phyloP scores from a whole-genome alignment of 2,113 vertebrate genomes.

The Perca schrenkii region DNA sequence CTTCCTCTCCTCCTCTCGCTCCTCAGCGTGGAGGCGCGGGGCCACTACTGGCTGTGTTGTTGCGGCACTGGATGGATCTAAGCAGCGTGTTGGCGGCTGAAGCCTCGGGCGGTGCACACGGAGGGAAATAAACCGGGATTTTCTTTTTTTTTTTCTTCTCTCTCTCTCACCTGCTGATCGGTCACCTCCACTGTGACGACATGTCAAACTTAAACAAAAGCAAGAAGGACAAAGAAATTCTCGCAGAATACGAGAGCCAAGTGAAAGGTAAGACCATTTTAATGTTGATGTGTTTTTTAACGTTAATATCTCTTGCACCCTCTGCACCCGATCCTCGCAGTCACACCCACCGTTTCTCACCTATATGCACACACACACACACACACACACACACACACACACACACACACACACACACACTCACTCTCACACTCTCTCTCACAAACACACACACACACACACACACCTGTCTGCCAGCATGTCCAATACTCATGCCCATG shows the following conservation, averaged over 20 bases:
- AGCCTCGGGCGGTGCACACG: constrained; percentile 62
- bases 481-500: constrained; percentile 23
- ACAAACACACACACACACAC: constrained; percentile 8
- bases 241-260: constrained; percentile 95
- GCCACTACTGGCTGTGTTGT: constrained; percentile 65
- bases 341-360: constrained; percentile 51
- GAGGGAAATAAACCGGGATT: constrained; percentile 47
- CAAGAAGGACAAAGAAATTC: constrained; percentile 98
- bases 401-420: constrained; percentile 24
- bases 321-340: neutral
- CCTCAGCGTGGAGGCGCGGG: constrained; percentile 72
- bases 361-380: constrained; percentile 14
- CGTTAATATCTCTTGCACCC: neutral
- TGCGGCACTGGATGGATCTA: constrained; percentile 77
- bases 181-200: constrained; percentile 62
- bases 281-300: neutral
- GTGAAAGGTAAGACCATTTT: constrained; percentile 89
- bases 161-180: constrained; percentile 27
- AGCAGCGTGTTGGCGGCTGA: constrained; percentile 64
- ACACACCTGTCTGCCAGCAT: constrained; percentile 50
- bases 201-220: constrained; percentile 92
- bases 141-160: neutral
- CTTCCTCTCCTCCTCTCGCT: constrained; percentile 44
- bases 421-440: neutral
- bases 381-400: constrained; percentile 15